These are phyloP conservation scores for Hystrix brachyura DNA, from an alignment of 2,113 vertebrate genomes.

Conservation along the genomic window DNA sequence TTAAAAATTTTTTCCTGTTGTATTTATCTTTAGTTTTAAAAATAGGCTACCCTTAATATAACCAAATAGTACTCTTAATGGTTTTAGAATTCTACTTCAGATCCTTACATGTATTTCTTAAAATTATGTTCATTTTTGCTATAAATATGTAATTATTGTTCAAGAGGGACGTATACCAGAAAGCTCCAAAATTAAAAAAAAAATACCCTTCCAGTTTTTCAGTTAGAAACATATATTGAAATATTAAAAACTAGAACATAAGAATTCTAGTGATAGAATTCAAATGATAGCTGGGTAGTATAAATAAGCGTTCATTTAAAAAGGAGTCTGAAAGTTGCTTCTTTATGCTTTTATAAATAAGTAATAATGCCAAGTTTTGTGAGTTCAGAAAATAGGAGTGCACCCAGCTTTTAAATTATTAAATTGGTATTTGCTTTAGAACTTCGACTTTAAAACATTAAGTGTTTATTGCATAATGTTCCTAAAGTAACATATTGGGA, in stretches of 20 bases:
- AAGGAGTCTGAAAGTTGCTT: slow-evolving; percentile 49
- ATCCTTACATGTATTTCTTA: slow-evolving; percentile 58
- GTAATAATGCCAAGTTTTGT: slow-evolving; percentile 54
- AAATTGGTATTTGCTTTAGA: slow-evolving; percentile 47
- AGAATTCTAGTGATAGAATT: slow-evolving; percentile 23
- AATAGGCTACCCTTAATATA: slow-evolving; percentile 2
- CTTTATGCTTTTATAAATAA: slow-evolving; percentile 53
- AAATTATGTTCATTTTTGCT: slow-evolving; percentile 49
- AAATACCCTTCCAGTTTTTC: neutral
- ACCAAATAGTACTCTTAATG: slow-evolving; percentile 49
- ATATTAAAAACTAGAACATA: slow-evolving; percentile 48
- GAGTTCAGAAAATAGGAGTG: slow-evolving; percentile 25
- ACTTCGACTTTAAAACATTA: slow-evolving; percentile 42
- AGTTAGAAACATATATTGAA: slow-evolving; percentile 49
- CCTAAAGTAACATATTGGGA: slow-evolving; percentile 38
- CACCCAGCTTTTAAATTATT: slow-evolving; percentile 59
- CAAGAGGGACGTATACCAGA: neutral
- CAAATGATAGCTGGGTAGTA: slow-evolving; percentile 29
- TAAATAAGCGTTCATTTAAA: slow-evolving; percentile 64
- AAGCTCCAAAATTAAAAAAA: slow-evolving; percentile 63
- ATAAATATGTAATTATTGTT: slow-evolving; percentile 39
- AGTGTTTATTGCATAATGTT: slow-evolving; percentile 43
- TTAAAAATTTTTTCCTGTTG: slow-evolving; percentile 36
- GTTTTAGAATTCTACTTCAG: slow-evolving; percentile 54
- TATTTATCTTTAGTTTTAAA: slow-evolving; percentile 53